A percentile compares a stretch with the other conserved stretches of the same genome.
phyloP scores from a whole-genome alignment of 2,113 vertebrate species.

The Helogale parvula region DNA sequence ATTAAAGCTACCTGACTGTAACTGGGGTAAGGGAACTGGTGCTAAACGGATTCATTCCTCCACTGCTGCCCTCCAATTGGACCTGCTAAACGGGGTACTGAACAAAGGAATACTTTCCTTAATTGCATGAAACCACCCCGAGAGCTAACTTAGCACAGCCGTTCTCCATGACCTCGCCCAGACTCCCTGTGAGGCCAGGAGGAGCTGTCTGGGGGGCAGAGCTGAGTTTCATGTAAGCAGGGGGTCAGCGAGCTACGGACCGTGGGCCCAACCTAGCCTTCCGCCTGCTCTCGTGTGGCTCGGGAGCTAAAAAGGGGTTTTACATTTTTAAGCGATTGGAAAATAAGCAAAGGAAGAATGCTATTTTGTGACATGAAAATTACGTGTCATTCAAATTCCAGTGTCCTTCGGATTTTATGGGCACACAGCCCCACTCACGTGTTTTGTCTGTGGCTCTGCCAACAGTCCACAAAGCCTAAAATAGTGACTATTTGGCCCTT shows the following conservation, averaged over 20 bases:
- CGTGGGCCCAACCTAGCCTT: neutral
- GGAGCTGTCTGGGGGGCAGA: slow-evolving; percentile 24
- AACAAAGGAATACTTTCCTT: slow-evolving; percentile 79
- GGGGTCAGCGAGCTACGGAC: neutral
- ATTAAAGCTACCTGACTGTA: neutral
- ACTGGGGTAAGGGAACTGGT: neutral
- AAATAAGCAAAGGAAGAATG: slow-evolving; percentile 31
- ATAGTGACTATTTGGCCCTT: neutral
- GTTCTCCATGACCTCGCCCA: slow-evolving; percentile 58
- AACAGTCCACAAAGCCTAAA: neutral
- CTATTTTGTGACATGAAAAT: neutral
- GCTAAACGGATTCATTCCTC: slow-evolving; percentile 66
- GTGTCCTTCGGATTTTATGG: neutral
- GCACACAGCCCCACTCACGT: neutral
- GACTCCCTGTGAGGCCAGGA: slow-evolving; percentile 56
- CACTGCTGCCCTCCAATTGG: slow-evolving; percentile 65
- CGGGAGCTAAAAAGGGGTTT: neutral
- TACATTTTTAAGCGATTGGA: neutral
- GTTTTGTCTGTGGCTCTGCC: no score
- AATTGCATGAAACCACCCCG: slow-evolving; percentile 65
- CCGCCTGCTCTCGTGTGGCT: neutral
- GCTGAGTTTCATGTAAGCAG: neutral
- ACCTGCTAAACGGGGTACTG: slow-evolving; percentile 74
- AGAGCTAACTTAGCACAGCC: slow-evolving; percentile 68
- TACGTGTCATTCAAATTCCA: neutral